A percentile compares a stretch with the other conserved stretches of the same genome.
Evolutionary conservation across 1,140 invertebrate genomes (phyloP).

Genomic region (Caligus rogercresseyi): DNA sequence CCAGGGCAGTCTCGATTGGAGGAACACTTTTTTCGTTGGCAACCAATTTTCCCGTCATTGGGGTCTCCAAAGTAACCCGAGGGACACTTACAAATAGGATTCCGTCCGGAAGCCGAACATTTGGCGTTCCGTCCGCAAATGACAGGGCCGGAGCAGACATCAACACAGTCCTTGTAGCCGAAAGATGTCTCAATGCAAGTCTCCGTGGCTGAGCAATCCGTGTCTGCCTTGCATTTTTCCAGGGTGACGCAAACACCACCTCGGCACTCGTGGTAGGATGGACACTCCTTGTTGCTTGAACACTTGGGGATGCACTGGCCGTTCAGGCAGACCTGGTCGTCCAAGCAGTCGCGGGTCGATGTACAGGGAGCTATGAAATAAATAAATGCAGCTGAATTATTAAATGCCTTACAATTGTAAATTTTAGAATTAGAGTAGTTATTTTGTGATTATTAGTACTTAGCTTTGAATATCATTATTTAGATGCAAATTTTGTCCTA

Average conservation of each 20-base stretch:
- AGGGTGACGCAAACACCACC: conserved; percentile 14
- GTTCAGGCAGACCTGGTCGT: conserved; percentile 47
- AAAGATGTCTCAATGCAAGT: not conserved
- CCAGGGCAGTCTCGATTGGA: conserved; percentile 49
- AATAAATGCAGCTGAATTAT: not conserved
- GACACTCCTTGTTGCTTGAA: conserved; percentile 48
- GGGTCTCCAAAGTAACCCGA: conserved; percentile 60
- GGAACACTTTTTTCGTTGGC: conserved; percentile 57
- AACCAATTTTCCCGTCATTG: conserved; percentile 35
- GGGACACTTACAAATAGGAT: conserved; percentile 49
- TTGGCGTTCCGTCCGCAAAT: conserved; percentile 29
- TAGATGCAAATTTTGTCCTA: too few species aligned
- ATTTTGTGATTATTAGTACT: too few species aligned
- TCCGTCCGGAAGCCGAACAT: conserved; percentile 41
- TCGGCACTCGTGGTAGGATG: conserved; percentile 33
- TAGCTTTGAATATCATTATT: too few species aligned
- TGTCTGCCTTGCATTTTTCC: not conserved
- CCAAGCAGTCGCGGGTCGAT: conserved; percentile 39
- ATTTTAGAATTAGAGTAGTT: not conserved
- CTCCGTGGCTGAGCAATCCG: conserved; percentile 1
- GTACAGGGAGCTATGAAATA: conserved; percentile 6
- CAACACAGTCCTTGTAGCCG: conserved; percentile 29
- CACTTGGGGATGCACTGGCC: conserved; percentile 39
- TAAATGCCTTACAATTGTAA: not conserved
- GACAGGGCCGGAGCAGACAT: conserved; percentile 49